A percentile compares a stretch with the other conserved stretches of the same genome.
Evolutionary conservation across 2,113 vertebrate genomes (phyloP).

Genomic region (Alouatta palliata): DNA sequence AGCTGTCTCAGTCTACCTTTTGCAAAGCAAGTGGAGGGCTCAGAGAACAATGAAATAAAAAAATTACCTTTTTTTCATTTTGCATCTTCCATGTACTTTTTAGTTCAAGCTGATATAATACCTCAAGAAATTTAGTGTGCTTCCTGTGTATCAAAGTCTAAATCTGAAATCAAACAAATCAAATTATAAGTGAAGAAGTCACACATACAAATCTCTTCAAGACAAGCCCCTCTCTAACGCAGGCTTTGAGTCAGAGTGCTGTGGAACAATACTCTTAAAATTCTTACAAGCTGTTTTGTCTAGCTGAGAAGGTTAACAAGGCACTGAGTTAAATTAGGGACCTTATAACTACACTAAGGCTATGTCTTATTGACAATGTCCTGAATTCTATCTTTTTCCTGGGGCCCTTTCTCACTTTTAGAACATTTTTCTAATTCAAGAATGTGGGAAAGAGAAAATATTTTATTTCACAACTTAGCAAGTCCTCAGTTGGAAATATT

Average conservation of each 20-base stretch:
- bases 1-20: neutral
- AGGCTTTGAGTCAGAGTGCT: neutral
- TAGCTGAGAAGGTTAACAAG: neutral
- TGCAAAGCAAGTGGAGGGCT: neutral
- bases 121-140: neutral
- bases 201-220: neutral
- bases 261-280: neutral
- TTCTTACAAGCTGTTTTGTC: neutral
- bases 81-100: neutral
- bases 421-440: neutral
- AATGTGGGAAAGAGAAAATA: neutral
- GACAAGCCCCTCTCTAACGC: neutral
- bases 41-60: too few relatives aligned
- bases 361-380: neutral
- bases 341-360: neutral
- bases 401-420: neutral
- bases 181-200: neutral
- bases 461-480: neutral
- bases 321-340: neutral
- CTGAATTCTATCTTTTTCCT: neutral
- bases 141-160: neutral
- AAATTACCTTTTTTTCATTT: neutral
- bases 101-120: neutral
- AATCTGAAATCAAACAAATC: neutral
- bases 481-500: neutral